Evolutionary conservation across 2,113 vertebrate species (phyloP).

Genomic region (Grallaria varia): DNA sequence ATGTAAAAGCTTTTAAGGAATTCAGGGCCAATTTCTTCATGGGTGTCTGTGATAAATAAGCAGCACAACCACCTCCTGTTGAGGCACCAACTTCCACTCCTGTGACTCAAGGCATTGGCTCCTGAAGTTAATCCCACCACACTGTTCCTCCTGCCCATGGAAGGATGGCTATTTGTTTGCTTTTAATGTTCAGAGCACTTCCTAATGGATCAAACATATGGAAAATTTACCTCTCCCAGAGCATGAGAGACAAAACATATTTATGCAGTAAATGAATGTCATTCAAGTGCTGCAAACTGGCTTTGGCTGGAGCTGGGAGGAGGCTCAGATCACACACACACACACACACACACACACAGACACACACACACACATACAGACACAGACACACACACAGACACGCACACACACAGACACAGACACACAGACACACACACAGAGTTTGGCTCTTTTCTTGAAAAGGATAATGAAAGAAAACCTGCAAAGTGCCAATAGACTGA

Average conservation of each 20-base stretch:
- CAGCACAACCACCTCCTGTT: neutral
- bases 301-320: neutral
- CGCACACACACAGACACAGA: too few species aligned
- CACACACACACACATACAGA: too few species aligned
- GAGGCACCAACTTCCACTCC: neutral
- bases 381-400: too few species aligned
- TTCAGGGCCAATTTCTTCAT: neutral
- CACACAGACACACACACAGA: neutral
- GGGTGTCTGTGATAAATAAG: neutral
- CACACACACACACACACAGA: neutral
- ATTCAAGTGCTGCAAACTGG: neutral
- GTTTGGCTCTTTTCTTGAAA: neutral
- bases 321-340: neutral
- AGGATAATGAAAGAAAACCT: neutral
- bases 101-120: neutral
- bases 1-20: constrained; percentile 17
- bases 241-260: neutral
- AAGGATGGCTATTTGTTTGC: neutral
- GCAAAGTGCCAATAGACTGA: neutral
- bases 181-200: neutral
- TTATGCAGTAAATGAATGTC: neutral
- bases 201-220: neutral
- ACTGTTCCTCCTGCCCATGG: neutral
- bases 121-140: neutral
- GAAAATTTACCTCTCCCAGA: neutral